Evolutionary conservation across 2,797 vertebrate genomes (phyloP), one percentile per base, ranked within the genome.

Genomic region (Tangara arthus): DNA sequence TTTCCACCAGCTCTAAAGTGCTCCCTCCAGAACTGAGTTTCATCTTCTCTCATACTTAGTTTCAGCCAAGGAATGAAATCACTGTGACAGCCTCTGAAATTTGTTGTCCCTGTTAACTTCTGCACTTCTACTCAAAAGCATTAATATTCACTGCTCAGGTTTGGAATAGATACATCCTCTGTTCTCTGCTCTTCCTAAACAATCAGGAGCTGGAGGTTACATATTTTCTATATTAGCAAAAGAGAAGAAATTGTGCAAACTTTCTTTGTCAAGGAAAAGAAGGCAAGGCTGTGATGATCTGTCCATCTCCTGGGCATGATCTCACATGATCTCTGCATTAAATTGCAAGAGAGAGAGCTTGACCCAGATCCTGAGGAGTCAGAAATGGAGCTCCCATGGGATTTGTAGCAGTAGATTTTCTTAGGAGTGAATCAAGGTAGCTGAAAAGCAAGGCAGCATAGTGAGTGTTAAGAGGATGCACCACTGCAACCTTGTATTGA

Each of bases 31-130:
- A 91, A 69, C 34, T 13, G 34, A 89, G 57, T 85, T 91, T 95
- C 84, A 52, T 70, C 89, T 96, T 68, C 78, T 95, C 57, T 56
- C 44, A 44, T 61, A 57, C 76, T 81, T 82, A n/a, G 46, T 41
- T 92, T 91, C 41, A 93, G 71, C 65, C 80, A 93, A 82, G 87
- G 78, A 94, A 93, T 91, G 15, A 93, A 93, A 69, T 92, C 46
- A 71, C 80, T 69, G 57, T 3, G 65, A 56, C 57, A 87, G 52
- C 53, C 59, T 60, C 75, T 82, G 70, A 89, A 83, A 30, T 88
- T 49, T 42, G 30, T 19, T 68, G 46, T 32, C 42, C 63, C 34
- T 18, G 2, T 76, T 63, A 82, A 20, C 47, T 96, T 80, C 56
- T 89, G 81, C 23, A 39, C 13, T 82, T 88, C 52, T 57, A 6